phyloP scores from a whole-genome alignment of 2,888 invertebrate genomes.

The Athalia rosae region DNA sequence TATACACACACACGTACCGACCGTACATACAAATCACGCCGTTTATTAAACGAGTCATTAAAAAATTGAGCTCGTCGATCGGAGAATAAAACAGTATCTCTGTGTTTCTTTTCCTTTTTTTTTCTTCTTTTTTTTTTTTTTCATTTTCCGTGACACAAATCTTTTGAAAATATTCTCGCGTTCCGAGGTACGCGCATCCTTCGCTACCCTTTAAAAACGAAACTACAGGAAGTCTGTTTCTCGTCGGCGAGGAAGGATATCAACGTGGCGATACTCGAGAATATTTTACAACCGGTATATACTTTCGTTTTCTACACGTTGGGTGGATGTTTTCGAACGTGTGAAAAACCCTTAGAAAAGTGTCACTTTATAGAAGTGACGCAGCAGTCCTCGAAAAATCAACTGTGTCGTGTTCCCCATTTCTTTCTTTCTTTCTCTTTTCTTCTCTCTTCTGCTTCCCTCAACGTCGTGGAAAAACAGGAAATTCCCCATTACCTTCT shows the following conservation, averaged over 20 bases:
- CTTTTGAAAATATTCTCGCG: not conserved
- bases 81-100: too few species aligned
- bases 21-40: not conserved
- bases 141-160: too few species aligned
- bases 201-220: not conserved
- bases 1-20: not conserved
- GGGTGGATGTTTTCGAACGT: not conserved
- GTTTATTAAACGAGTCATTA: not conserved
- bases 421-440: not conserved
- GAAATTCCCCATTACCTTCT: slow-evolving; percentile 6
- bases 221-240: not conserved
- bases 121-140: too few species aligned
- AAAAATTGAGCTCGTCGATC: too few species aligned
- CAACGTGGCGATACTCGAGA: not conserved
- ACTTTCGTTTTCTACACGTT: not conserved
- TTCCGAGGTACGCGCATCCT: not conserved
- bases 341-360: slow-evolving; percentile 3
- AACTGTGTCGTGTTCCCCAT: not conserved
- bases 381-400: not conserved
- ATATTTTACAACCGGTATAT: not conserved
- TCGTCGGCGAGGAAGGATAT: not conserved
- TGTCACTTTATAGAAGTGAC: not conserved
- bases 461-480: not conserved
- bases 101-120: too few species aligned
- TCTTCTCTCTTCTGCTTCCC: not conserved